These are phyloP conservation scores for Chlorops oryzae DNA, from an alignment of 1,140 invertebrate species.

Conservation along the genomic window DNA sequence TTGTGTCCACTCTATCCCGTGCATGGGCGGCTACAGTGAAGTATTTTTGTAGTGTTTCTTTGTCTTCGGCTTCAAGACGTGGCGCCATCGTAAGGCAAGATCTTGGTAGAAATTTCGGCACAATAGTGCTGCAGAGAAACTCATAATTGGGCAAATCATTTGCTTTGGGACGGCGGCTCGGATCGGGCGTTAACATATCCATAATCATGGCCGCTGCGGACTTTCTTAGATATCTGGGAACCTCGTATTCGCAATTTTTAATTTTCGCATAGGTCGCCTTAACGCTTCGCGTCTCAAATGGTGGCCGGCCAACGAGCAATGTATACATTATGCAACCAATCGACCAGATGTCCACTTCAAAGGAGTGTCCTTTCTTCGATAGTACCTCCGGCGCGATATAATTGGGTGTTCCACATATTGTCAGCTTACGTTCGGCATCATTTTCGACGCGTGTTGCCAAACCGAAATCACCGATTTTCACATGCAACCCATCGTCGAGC, in stretches of 20 bases:
- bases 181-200: constrained; percentile 77
- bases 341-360: constrained; percentile 96
- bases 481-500: constrained; percentile 85
- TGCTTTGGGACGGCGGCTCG: constrained; percentile 72
- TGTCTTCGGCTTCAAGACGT: constrained; percentile 67
- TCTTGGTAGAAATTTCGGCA: constrained; percentile 74
- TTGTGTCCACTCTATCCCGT: too few relatives aligned
- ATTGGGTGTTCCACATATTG: constrained; percentile 95
- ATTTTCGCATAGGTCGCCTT: constrained; percentile 90
- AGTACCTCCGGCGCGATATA: constrained; percentile 97
- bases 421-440: constrained; percentile 73
- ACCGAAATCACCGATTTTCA: constrained; percentile 98
- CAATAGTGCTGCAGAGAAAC: constrained; percentile 62
- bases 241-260: constrained; percentile 84
- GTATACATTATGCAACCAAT: constrained; percentile 96
- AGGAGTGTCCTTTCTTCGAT: constrained; percentile 91
- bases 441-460: constrained; percentile 85
- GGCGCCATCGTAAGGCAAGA: constrained; percentile 91
- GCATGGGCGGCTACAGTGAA: too few relatives aligned
- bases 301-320: constrained; percentile 86
- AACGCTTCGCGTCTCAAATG: constrained; percentile 87
- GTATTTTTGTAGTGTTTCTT: too few relatives aligned
- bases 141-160: constrained; percentile 68
- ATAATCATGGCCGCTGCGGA: constrained; percentile 75
- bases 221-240: constrained; percentile 65